These are phyloP conservation scores for Rhimphoctona megacephalus DNA, from an alignment of 2,888 invertebrate species.

Conservation along the genomic window DNA sequence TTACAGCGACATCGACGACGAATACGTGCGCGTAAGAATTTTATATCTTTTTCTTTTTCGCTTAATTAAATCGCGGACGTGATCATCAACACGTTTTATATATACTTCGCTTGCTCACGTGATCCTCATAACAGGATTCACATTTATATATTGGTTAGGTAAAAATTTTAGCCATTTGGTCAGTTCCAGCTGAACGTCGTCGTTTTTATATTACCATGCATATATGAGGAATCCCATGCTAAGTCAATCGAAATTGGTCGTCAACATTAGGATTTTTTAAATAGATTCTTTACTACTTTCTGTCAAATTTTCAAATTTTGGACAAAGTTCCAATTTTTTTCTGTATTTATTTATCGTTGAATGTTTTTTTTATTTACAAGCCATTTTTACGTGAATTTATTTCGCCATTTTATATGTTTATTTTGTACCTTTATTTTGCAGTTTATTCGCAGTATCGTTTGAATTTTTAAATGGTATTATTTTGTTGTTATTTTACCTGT, in stretches of 20 bases:
- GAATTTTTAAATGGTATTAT: too few relatives aligned
- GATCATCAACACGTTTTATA: not conserved
- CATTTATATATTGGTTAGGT: not conserved
- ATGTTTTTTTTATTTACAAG: too few relatives aligned
- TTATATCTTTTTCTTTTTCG: slow-evolving; percentile 2
- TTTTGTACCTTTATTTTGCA: too few relatives aligned
- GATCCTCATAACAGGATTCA: not conserved
- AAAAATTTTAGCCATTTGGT: not conserved
- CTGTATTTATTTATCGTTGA: too few relatives aligned
- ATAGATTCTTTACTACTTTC: too few relatives aligned
- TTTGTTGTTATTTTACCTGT: too few relatives aligned
- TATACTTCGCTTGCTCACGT: not conserved
- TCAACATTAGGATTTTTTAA: not conserved
- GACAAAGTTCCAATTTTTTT: not conserved
- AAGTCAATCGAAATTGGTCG: not conserved
- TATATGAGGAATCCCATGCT: not conserved
- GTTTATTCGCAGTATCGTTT: too few relatives aligned
- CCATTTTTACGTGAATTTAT: too few relatives aligned
- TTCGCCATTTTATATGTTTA: too few relatives aligned
- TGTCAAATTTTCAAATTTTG: too few relatives aligned
- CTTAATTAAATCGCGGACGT: not conserved
- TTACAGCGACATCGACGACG: slow-evolving; percentile 88
- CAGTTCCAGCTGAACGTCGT: not conserved
- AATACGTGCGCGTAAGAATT: slow-evolving; percentile 87
- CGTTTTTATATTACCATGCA: not conserved